Conservation (phyloP, 2,797 vertebrate genomes). For the Oreonectes daqikongensis region DNA sequence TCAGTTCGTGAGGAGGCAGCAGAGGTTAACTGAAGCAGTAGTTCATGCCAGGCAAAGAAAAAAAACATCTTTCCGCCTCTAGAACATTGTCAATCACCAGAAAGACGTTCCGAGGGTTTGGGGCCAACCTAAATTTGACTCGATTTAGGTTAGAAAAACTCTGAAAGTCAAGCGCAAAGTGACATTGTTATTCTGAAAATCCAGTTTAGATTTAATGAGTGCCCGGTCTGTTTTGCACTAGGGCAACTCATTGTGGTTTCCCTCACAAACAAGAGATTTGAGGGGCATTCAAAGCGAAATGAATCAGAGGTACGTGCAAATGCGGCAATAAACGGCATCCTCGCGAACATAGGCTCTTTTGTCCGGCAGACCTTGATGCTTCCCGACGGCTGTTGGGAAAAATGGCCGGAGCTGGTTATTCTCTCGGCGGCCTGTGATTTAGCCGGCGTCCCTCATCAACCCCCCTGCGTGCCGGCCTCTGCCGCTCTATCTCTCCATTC, state of each 20-base stretch:
- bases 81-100: slow-evolving; percentile 47
- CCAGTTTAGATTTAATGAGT: slow-evolving; percentile 49
- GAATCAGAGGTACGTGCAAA: slow-evolving; percentile 36
- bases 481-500: slow-evolving; percentile 49
- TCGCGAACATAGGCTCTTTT: slow-evolving; percentile 57
- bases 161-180: slow-evolving; percentile 59
- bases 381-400: slow-evolving; percentile 45
- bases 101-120: slow-evolving; percentile 45
- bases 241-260: slow-evolving; percentile 44
- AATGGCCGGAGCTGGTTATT: slow-evolving; percentile 46
- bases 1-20: slow-evolving; percentile 13
- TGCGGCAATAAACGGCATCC: slow-evolving; percentile 46
- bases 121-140: slow-evolving; percentile 53
- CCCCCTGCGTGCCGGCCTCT: slow-evolving; percentile 46
- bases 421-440: slow-evolving; percentile 45
- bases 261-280: slow-evolving; percentile 47
- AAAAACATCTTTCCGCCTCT: background rate
- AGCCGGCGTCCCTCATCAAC: slow-evolving; percentile 43
- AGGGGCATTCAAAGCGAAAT: slow-evolving; percentile 44
- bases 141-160: slow-evolving; percentile 58
- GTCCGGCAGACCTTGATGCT: slow-evolving; percentile 43
- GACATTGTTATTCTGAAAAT: slow-evolving; percentile 51
- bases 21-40: slow-evolving; percentile 21
- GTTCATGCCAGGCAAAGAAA: slow-evolving; percentile 18
- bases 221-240: slow-evolving; percentile 47